A percentile compares a stretch with the other conserved stretches of the same genome.
phyloP scores from a whole-genome alignment of 2,888 invertebrate genomes.

The Gerris lacustris region DNA sequence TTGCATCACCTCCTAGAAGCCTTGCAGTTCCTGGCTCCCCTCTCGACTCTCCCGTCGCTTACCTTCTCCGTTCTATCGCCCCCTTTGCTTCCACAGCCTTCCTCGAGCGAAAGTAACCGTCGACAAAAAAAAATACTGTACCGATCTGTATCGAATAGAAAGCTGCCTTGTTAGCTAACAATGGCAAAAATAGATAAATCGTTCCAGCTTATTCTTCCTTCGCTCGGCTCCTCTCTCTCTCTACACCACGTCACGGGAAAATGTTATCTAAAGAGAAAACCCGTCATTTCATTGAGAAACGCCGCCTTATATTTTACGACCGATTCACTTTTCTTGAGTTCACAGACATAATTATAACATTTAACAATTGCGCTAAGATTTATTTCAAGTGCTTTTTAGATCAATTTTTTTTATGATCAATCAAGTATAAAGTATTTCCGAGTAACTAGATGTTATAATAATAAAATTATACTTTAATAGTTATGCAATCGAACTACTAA shows the following conservation, averaged over 20 bases:
- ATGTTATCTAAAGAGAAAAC: too few species aligned
- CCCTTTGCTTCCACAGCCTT: neutral
- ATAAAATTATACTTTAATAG: too few species aligned
- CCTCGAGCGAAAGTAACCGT: neutral
- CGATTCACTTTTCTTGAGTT: too few species aligned
- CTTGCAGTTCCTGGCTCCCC: neutral
- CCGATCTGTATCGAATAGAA: slow-evolving; percentile 3
- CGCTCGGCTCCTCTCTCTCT: neutral
- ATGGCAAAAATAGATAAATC: neutral
- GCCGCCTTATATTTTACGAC: too few species aligned
- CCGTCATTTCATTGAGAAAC: too few species aligned
- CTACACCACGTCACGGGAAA: neutral
- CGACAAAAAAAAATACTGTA: neutral
- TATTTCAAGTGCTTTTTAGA: too few species aligned
- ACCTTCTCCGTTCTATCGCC: neutral
- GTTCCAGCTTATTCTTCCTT: neutral
- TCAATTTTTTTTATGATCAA: too few species aligned
- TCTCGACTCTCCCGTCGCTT: neutral
- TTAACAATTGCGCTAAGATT: too few species aligned
- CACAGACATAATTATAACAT: too few species aligned
- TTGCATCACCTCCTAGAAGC: neutral
- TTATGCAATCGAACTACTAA: too few species aligned
- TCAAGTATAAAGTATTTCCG: too few species aligned
- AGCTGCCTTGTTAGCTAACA: neutral
- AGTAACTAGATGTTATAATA: too few species aligned